Base-by-base conservation (phyloP, 2,888 invertebrate genomes). In the Tachina fera region DNA sequence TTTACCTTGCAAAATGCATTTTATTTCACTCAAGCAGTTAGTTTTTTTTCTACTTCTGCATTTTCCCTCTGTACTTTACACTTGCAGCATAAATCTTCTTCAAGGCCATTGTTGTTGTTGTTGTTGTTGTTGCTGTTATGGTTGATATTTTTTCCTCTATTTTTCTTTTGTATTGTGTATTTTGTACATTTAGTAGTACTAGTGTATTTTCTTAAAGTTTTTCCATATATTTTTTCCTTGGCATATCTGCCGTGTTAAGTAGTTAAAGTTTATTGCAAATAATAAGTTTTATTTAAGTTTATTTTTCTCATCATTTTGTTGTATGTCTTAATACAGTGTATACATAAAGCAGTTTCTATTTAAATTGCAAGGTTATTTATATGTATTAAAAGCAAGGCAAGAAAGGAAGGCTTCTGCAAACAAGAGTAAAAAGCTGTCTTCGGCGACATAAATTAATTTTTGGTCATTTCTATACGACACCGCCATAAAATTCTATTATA, bases 61-160 rank as follows among this genome's bases (percentile, higher is more conserved):
- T 49, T 70, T 61, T 43, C 51, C 41, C 14, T 56, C 43, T 43
- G 31, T 31, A 79, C 16, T 79, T 74, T 65, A 61, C 75, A 75
- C 61, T 81, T 81, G 81, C 63, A 72, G 63, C 77, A 81, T 82
- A 85, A 81, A 78, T 81, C 86, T 80, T 83, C 86, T 76, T 83
- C 83, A 86, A 86, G 86, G 86, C 79, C 86, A 77, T 60, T 67
- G 58, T 67, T 58, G 53, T 71, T 70, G 68, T 61, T 83, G 31
- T 31, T 31, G 31, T 31, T 70, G 68, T 31, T 31, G 31, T 31
- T 31, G 31, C 31, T 31, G 31, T 31, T 31, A 31, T 31, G 31
- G 31, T 31, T 79, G 74, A 82, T 70, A 78, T 81, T 77, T 81
- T 74, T 31, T 63, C 11, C 45, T 58, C 22, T 41, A 1, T 16